Conservation (phyloP, 2,797 vertebrate genomes). For the Choloepus didactylus region DNA sequence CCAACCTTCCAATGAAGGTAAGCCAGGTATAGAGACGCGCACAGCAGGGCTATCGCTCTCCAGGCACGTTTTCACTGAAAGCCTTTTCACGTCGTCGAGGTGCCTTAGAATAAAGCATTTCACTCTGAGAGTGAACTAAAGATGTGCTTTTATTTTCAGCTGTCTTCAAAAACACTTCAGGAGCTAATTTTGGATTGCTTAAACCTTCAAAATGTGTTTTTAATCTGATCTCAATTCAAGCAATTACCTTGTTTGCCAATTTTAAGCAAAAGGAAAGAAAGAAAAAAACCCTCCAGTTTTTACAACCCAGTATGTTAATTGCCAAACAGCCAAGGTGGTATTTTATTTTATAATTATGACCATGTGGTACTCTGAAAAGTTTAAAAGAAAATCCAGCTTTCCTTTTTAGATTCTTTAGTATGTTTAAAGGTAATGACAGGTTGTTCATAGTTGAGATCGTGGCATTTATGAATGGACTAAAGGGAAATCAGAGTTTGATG, state of each 20-base stretch:
- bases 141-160: slow-evolving; percentile 2
- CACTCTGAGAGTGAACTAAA: neutral
- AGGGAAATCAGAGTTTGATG: slow-evolving; percentile 36
- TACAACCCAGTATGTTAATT: slow-evolving; percentile 68
- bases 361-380: slow-evolving; percentile 73
- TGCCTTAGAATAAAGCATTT: neutral
- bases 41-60: neutral
- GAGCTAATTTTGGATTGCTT: neutral
- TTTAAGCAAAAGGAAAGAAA: slow-evolving; percentile 59
- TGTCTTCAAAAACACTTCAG: slow-evolving; percentile 36
- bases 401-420: neutral
- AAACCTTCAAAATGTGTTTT: slow-evolving; percentile 70
- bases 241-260: slow-evolving; percentile 67
- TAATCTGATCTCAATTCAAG: slow-evolving; percentile 67
- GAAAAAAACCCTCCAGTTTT: slow-evolving; percentile 16
- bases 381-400: slow-evolving; percentile 52
- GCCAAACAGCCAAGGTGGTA: slow-evolving; percentile 55
- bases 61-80: neutral
- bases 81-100: neutral
- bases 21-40: slow-evolving; percentile 80
- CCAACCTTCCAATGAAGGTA: slow-evolving; percentile 96
- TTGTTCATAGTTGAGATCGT: slow-evolving; percentile 21
- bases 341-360: slow-evolving; percentile 74
- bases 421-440: slow-evolving; percentile 71
- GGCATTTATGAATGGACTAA: slow-evolving; percentile 57